Conservation (phyloP, 2,797 vertebrate genomes). For the Notolabrus celidotus region DNA sequence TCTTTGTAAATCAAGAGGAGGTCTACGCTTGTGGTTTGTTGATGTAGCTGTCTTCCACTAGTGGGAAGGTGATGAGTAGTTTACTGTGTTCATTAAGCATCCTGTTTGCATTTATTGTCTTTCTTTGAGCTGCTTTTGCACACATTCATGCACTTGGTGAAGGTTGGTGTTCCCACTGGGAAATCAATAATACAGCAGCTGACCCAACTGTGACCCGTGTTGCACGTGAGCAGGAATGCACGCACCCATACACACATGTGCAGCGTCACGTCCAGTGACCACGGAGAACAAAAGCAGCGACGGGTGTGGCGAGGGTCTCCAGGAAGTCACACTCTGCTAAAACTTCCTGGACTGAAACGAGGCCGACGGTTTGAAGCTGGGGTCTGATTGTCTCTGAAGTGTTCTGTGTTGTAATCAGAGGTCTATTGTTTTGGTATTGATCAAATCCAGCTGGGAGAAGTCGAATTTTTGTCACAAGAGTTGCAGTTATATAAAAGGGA, state of each 20-base stretch:
- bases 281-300: conserved; percentile 71
- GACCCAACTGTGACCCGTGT: conserved; percentile 59
- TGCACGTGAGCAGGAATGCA: conserved; percentile 19
- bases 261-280: conserved; percentile 56
- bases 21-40: too few species aligned
- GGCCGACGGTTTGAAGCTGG: conserved; percentile 16
- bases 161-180: too few species aligned
- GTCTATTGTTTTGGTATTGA: neutral
- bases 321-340: conserved; percentile 74
- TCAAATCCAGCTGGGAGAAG: neutral
- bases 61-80: conserved; percentile 53
- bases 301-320: conserved; percentile 64
- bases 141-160: neutral
- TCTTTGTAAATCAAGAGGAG: too few species aligned
- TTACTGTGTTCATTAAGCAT: conserved; percentile 57
- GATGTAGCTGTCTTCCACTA: too few species aligned
- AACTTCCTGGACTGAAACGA: conserved; percentile 69
- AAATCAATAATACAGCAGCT: conserved; percentile 74
- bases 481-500: too few species aligned
- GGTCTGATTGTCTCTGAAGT: conserved; percentile 30
- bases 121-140: conserved; percentile 45
- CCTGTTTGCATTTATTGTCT: conserved; percentile 59
- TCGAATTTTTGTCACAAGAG: too few species aligned
- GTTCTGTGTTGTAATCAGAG: neutral
- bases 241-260: conserved; percentile 30